Conservation (phyloP, 2,888 invertebrate species). For the Drosophila meridionalis region DNA sequence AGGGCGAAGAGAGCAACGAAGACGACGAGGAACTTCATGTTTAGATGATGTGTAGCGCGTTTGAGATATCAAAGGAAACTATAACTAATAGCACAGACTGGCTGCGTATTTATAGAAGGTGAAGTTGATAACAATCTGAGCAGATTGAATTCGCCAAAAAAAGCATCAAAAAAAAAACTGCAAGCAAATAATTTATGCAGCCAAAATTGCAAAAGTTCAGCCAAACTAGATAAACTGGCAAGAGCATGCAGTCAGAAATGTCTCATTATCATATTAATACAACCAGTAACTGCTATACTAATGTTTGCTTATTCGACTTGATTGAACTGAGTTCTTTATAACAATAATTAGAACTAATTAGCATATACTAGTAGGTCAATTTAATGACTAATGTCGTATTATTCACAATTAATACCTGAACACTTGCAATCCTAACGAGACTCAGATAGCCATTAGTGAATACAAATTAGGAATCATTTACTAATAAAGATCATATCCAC, state of each 20-base stretch:
- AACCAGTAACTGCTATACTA: background rate
- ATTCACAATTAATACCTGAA: too few species aligned
- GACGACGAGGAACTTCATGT: conserved; percentile 76
- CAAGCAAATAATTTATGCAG: background rate
- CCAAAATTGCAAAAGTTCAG: background rate
- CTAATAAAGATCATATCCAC: too few species aligned
- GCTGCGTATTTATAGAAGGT: conserved; percentile 34
- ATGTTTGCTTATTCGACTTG: background rate
- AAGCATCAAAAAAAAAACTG: background rate
- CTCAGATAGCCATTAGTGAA: background rate
- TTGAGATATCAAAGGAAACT: conserved; percentile 56
- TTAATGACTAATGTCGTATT: background rate
- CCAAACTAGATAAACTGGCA: conserved; percentile 10
- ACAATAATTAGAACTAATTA: background rate
- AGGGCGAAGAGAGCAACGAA: conserved; percentile 76
- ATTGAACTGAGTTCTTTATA: too few species aligned
- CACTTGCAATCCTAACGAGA: background rate
- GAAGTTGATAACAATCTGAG: background rate
- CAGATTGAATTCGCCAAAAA: background rate
- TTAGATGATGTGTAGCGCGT: conserved; percentile 38
- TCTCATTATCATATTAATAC: background rate
- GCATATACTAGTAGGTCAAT: background rate
- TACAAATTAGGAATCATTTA: background rate
- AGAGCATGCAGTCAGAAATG: background rate
- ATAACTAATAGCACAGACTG: conserved; percentile 18